Evolutionary conservation across 2,888 invertebrate species (phyloP).

Genomic region (Xestia xanthographa): DNA sequence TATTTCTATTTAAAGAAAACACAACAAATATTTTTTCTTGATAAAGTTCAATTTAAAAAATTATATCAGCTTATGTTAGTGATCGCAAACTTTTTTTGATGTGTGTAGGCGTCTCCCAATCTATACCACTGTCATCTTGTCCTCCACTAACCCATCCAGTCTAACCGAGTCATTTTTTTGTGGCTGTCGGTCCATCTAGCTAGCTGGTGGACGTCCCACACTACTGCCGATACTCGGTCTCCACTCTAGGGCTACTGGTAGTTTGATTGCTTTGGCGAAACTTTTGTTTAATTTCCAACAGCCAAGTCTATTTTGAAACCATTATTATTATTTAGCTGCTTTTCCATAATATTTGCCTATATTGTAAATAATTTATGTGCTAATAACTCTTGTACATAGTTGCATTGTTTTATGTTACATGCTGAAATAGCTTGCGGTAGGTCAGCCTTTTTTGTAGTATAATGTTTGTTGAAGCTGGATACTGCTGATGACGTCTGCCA

Average conservation of each 20-base stretch:
- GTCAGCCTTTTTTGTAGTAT: constrained; percentile 28
- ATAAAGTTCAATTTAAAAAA: too few relatives aligned
- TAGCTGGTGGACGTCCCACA: not conserved
- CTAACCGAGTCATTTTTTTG: not conserved
- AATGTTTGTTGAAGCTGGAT: constrained; percentile 13
- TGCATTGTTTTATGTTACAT: constrained; percentile 35
- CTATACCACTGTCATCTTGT: not conserved
- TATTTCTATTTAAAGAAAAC: too few relatives aligned
- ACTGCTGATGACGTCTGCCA: constrained; percentile 3
- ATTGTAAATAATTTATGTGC: constrained; percentile 31
- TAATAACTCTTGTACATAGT: constrained; percentile 32
- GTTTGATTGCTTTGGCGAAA: not conserved
- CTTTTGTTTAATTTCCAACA: not conserved
- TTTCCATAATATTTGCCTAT: constrained; percentile 22
- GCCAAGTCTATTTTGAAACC: constrained; percentile 10
- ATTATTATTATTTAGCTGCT: constrained; percentile 11
- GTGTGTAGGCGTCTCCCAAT: not conserved
- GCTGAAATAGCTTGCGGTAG: constrained; percentile 47
- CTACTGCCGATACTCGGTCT: not conserved
- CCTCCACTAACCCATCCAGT: not conserved
- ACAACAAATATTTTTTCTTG: too few relatives aligned
- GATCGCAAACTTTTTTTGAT: too few relatives aligned
- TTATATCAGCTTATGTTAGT: too few relatives aligned
- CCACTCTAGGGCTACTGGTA: not conserved
- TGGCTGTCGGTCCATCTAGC: not conserved